Percentiles rank a stretch among this genome's conserved stretches.
These are phyloP conservation scores for Brachionus rotundiformis DNA, from an alignment of 1,140 invertebrate genomes.

Conservation along the genomic window DNA sequence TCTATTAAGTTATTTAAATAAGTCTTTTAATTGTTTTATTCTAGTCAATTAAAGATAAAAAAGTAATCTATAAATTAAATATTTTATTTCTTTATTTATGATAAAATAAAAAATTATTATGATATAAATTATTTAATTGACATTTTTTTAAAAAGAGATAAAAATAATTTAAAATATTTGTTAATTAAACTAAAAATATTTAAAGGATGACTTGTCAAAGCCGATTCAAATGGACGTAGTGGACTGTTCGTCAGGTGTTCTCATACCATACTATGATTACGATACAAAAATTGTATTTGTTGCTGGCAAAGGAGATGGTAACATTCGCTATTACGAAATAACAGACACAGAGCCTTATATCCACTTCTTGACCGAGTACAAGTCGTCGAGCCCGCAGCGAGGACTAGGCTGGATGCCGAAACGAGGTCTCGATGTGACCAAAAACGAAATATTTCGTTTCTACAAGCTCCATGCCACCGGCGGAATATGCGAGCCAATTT, in stretches of 20 bases:
- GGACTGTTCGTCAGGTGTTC: conserved; percentile 85
- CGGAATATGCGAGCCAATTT: conserved; percentile 82
- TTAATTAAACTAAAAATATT: conserved; percentile 24
- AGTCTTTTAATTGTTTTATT: too few relatives aligned
- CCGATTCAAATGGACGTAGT: conserved; percentile 79
- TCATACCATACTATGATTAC: conserved; percentile 88
- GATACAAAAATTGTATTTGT: conserved; percentile 89
- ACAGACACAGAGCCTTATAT: conserved; percentile 44
- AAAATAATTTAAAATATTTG: conserved; percentile 62
- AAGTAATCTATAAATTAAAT: too few relatives aligned
- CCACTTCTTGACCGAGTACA: conserved; percentile 17
- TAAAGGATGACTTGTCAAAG: conserved; percentile 71
- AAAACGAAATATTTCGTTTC: conserved; percentile 85
- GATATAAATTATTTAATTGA: too few relatives aligned
- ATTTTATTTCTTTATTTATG: too few relatives aligned
- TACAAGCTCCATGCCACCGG: conserved; percentile 83
- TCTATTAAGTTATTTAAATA: too few relatives aligned
- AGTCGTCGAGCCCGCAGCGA: conserved; percentile 36
- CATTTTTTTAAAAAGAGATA: too few relatives aligned
- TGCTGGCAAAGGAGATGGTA: conserved; percentile 78
- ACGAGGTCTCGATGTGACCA: conserved; percentile 77
- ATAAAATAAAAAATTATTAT: too few relatives aligned
- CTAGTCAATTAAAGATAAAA: too few relatives aligned
- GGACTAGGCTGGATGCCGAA: conserved; percentile 79
- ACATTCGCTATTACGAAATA: conserved; percentile 51